Base-by-base conservation (phyloP, 2,888 invertebrate species). In the Fragum whitleyi region DNA sequence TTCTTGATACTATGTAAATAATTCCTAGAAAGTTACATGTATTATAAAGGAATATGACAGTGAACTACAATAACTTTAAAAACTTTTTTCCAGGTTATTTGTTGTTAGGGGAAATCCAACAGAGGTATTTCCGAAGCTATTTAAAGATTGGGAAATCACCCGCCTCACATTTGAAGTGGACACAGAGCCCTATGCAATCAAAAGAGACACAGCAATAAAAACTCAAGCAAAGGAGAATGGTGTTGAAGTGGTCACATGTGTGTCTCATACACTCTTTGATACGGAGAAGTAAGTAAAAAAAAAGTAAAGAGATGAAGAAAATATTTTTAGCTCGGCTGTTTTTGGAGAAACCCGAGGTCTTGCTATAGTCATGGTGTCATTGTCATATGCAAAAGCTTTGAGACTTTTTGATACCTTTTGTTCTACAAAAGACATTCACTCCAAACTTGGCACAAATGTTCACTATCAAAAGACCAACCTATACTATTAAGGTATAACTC, bases 211-310 rank as follows among this genome's bases (percentile, higher is more conserved):
- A 91, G 97, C 97, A 91, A 97, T 97, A 51, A 96, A 96, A 88
- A 95, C 96, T 29, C 95, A 97, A 90, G 97, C 97, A 91, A 95
- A 96, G 79, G 97, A 97, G 92, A 95, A 96, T 85, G 96, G 96
- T 72, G 96, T 97, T 87, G 95, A 95, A n/a, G 97, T 97, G n/a
- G 95, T 96, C 14, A 96, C 96, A 74, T 95, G 95, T 81, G 96
- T 96, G 32, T 97, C 97, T 0, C 97, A 97, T 93, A 98, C 97
- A 0, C 95, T 98, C n/a, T 97, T 97, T 94, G 96, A 96, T 91
- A 95, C 97, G 84, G 96, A 96, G 89, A 89, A 70, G 92, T 92
- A 83, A 86, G 86, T 76, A 16, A 47, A 5, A 36, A 36, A 36
- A 36, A n/a, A n/a, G n/a, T n/a, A 55, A 55, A 9, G 7, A 9